phyloP scores from a whole-genome alignment of 2,797 vertebrate genomes.

The Chelonia mydas region DNA sequence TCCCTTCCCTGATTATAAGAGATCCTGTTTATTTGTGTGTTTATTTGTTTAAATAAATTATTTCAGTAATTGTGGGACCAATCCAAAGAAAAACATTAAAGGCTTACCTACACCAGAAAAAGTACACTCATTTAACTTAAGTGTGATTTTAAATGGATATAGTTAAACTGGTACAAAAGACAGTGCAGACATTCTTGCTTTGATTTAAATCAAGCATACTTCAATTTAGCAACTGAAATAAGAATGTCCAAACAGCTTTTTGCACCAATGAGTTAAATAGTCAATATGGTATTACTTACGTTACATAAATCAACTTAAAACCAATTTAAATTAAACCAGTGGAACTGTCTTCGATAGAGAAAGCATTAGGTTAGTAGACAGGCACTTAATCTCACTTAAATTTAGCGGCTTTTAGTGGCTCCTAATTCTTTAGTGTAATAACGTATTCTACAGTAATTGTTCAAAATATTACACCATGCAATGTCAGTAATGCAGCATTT shows the following conservation, averaged over 20 bases:
- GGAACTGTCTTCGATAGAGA: background rate
- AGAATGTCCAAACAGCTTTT: background rate
- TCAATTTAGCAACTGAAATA: background rate
- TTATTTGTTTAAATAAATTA: background rate
- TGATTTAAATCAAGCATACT: background rate
- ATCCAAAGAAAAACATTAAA: background rate
- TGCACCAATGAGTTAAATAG: background rate
- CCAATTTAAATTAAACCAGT: background rate
- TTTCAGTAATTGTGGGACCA: background rate
- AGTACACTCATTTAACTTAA: background rate
- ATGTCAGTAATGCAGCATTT: background rate
- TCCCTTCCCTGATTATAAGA: background rate
- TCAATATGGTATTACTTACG: fast-evolving
- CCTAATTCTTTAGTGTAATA: background rate
- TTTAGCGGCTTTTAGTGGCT: background rate
- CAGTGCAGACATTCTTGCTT: background rate
- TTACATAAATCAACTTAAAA: background rate
- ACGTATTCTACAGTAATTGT: background rate
- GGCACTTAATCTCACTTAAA: background rate
- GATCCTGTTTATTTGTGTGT: background rate
- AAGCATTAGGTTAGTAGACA: background rate
- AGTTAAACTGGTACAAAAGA: background rate
- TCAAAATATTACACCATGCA: background rate
- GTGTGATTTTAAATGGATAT: background rate
- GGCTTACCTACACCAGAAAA: background rate